A percentile compares a stretch with the other conserved stretches of the same genome.
Conservation (phyloP, 1,140 invertebrate genomes). For the Trichogramma pretiosum region DNA sequence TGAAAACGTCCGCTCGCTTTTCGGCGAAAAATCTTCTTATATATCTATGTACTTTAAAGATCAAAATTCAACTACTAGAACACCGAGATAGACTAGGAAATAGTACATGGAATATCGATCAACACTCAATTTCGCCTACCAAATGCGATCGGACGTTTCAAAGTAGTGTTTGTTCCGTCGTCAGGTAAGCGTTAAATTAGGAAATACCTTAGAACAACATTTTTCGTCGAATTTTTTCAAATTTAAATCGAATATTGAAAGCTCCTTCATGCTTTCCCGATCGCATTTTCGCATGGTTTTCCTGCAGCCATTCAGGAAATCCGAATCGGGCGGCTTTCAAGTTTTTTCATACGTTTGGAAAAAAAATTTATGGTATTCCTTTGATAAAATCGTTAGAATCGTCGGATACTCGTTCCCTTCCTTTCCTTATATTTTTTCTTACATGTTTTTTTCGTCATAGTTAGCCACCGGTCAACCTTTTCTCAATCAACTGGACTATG, state of each 20-base stretch:
- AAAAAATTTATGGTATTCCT: slow-evolving; percentile 1
- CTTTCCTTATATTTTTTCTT: slow-evolving; percentile 6
- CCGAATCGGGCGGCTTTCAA: slow-evolving; percentile 35
- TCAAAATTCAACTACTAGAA: not conserved
- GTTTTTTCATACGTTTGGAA: slow-evolving; percentile 8
- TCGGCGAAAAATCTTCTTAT: slow-evolving; percentile 4
- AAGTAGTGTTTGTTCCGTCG: not conserved
- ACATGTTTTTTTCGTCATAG: slow-evolving; percentile 4
- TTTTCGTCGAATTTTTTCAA: not conserved
- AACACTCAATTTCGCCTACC: slow-evolving; percentile 12
- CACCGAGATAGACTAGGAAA: not conserved
- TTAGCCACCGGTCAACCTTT: too few species aligned
- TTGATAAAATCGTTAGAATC: slow-evolving; percentile 7
- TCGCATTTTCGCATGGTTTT: slow-evolving; percentile 32
- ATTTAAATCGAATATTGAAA: slow-evolving; percentile 4
- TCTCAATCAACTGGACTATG: too few species aligned
- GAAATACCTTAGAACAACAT: not conserved
- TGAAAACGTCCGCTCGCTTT: not conserved
- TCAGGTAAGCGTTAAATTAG: too few species aligned
- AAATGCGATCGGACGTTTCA: not conserved
- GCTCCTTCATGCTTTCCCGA: slow-evolving; percentile 23
- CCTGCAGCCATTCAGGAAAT: slow-evolving; percentile 46
- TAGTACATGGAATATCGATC: slow-evolving; percentile 7
- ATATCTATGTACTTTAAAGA: not conserved
- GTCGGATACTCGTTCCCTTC: too few species aligned